Percentiles rank a stretch among this genome's conserved stretches.
phyloP scores from a whole-genome alignment of 1,140 invertebrate genomes.

The Saccostrea glomerata region DNA sequence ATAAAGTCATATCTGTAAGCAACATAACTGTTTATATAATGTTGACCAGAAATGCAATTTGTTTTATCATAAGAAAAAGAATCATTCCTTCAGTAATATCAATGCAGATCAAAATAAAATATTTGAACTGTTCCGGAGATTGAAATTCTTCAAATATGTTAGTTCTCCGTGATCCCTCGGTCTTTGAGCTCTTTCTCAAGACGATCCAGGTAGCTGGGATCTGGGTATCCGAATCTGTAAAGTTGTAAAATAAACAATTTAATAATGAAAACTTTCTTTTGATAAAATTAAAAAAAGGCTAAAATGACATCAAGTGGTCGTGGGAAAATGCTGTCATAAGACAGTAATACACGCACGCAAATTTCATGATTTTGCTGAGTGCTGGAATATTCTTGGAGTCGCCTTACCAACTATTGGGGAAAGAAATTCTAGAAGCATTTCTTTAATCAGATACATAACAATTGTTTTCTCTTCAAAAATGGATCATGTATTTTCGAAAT shows the following conservation, averaged over 20 bases:
- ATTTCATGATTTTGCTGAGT: neutral
- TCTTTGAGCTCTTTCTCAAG: conserved; percentile 41
- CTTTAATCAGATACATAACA: neutral
- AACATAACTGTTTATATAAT: too few species aligned
- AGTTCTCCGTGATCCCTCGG: conserved; percentile 34
- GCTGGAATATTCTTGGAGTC: neutral
- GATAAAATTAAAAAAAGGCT: neutral
- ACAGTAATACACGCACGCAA: too few species aligned
- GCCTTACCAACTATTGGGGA: too few species aligned
- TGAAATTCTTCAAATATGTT: neutral
- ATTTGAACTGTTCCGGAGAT: too few species aligned
- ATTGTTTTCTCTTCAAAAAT: neutral
- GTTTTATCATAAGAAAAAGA: too few species aligned
- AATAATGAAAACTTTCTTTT: neutral
- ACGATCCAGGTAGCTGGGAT: conserved; percentile 44
- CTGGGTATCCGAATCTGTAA: conserved; percentile 49
- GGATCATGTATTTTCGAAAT: too few species aligned
- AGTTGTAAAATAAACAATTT: neutral
- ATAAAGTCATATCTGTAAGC: too few species aligned
- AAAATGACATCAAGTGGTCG: neutral
- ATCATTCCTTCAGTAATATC: too few species aligned
- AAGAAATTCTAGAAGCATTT: neutral
- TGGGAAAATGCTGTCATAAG: too few species aligned
- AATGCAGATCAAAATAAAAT: too few species aligned
- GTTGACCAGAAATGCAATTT: too few species aligned